Evolutionary conservation across 1,140 invertebrate species (phyloP), one percentile per base, ranked within the genome.

Genomic region (Dreissena rostriformis): DNA sequence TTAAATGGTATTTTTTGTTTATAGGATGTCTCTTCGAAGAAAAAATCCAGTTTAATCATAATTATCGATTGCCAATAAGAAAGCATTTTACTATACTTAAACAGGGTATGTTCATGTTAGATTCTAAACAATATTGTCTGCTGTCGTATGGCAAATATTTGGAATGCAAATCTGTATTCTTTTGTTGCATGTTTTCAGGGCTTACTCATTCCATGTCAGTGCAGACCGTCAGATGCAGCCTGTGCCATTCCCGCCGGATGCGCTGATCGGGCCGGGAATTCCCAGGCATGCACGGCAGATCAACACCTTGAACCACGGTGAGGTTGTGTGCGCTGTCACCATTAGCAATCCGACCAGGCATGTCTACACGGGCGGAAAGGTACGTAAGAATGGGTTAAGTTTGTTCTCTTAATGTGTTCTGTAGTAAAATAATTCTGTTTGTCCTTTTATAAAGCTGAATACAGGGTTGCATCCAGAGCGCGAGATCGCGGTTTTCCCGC

Each of bases 341-440:
- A 95, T 99, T 95, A 93, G 94, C 74, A 97, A 97, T 94, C 96
- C 97, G 57, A 97, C 97, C 79, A 96, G 98, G 92, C 97, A 98
- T 93, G 98, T 99, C 10, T 99, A 99, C 94, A 99, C 98, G 17
- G 98, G 98, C n/a, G 98, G 98, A 75, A 99, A 99, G 91, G 94
- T 93, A 79, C 67, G 84, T 15, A 8, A 39, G 39, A 39, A 39
- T 39, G 8, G 39, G 39, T 39, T 39, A 8, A 39, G 22, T 49
- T 68, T 63, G 24, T 84, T 11, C 19, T 68, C 39, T 2, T 39
- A 2, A 39, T 39, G 39, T 39, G 39, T 39, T 39, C 8, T 2
- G 39, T 39, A 39, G 8, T 39, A 39, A 39, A 39, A 39, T 39
- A 8, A 39, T 39, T 39, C 39, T 39, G 8, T 39, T 39, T 5